A percentile compares a stretch with the other conserved stretches of the same genome.
These are phyloP conservation scores for Plumapathes pennacea DNA, from an alignment of 92 coral and sea anemone genomes.

Conservation along the genomic window DNA sequence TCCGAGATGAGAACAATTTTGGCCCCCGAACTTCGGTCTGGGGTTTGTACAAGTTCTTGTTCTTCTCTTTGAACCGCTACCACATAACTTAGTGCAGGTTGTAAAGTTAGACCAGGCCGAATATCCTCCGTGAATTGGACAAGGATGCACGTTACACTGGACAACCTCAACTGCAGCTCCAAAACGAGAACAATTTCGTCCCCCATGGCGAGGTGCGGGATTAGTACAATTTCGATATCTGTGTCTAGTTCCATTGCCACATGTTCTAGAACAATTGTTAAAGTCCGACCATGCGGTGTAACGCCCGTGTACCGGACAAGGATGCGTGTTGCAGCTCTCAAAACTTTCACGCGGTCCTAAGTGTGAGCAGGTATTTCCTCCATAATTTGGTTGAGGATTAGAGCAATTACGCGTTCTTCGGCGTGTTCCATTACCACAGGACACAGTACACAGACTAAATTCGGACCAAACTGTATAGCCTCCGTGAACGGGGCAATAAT, in stretches of 20 bases:
- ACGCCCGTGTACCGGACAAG: conserved; percentile 76
- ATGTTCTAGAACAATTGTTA: conserved; percentile 59
- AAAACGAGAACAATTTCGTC: conserved; percentile 56
- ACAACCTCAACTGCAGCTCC: conserved; percentile 47
- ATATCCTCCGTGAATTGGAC: conserved; percentile 68
- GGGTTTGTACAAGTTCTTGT: conserved; percentile 70
- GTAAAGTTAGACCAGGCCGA: conserved; percentile 72
- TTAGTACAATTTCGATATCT: conserved; percentile 73
- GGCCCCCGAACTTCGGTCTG: conserved; percentile 59
- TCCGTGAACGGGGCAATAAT: conserved; percentile 74
- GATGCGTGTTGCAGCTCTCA: conserved; percentile 38
- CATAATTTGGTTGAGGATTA: conserved; percentile 57
- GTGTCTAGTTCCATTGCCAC: conserved; percentile 67
- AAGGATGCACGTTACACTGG: conserved; percentile 57
- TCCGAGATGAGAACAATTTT: conserved; percentile 57
- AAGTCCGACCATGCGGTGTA: conserved; percentile 78
- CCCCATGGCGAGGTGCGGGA: conserved; percentile 81
- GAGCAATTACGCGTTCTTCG: conserved; percentile 62
- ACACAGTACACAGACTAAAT: conserved; percentile 66
- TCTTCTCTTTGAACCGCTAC: conserved; percentile 59
- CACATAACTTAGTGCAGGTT: conserved; percentile 61
- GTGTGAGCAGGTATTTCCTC: conserved; percentile 65
- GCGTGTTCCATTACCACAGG: conserved; percentile 73
- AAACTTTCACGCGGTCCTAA: conserved; percentile 56
- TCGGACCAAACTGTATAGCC: conserved; percentile 73